These are phyloP conservation scores for Holcopasites calliopsidis DNA, from an alignment of 1,140 invertebrate species.

Conservation along the genomic window DNA sequence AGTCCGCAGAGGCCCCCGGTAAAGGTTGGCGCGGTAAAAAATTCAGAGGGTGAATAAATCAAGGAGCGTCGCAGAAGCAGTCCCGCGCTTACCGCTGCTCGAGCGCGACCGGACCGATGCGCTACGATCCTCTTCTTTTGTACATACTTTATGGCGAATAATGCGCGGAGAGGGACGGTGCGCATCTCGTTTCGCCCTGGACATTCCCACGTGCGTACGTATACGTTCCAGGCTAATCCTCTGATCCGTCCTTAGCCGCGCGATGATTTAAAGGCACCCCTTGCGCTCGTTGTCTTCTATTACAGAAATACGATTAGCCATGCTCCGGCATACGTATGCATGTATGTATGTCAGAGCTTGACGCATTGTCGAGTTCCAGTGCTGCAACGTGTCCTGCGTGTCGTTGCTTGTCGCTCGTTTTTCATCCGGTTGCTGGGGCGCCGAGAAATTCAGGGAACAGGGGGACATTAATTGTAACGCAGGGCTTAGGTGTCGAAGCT, in stretches of 20 bases:
- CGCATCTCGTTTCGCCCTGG: constrained; percentile 31
- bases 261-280: constrained; percentile 35
- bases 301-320: constrained; percentile 42
- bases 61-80: constrained; percentile 67
- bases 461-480: background rate
- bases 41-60: constrained; percentile 77
- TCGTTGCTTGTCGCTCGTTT: constrained; percentile 12
- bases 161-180: constrained; percentile 36
- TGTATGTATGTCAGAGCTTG: background rate
- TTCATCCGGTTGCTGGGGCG: background rate
- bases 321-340: constrained; percentile 10
- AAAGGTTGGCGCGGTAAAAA: constrained; percentile 66
- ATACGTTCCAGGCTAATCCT: constrained; percentile 26
- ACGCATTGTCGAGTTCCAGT: constrained; percentile 1
- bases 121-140: constrained; percentile 26
- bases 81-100: background rate
- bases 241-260: constrained; percentile 30
- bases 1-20: constrained; percentile 53
- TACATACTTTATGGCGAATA: constrained; percentile 52
- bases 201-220: constrained; percentile 38
- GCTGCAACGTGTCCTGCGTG: constrained; percentile 1
- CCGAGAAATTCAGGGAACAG: background rate
- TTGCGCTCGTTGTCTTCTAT: constrained; percentile 20
- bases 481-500: background rate
- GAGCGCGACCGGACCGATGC: constrained; percentile 66